Evolutionary conservation across 2,888 invertebrate genomes (phyloP), one percentile per base, ranked within the genome.

Genomic region (Bombyx huttoni): DNA sequence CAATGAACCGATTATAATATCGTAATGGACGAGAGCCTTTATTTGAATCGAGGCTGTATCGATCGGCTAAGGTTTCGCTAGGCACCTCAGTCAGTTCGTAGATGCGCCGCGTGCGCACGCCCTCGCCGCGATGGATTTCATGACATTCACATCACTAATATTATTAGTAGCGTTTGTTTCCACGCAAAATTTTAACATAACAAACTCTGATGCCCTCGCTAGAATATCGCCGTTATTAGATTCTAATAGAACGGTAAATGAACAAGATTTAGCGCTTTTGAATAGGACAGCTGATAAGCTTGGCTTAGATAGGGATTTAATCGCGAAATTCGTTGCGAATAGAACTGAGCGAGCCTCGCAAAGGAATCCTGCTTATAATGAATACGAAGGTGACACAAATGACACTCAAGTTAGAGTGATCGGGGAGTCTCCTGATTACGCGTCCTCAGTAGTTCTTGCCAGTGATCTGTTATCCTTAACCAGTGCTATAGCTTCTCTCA

Each of bases 401-500:
- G 63, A 60, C n/a, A 67, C 65, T 6, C 67, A 73, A 47, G 56
- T 81, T 0, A 74, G 72, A 47, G 64, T 78, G 2, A 67, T 87
- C 12, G 81, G 80, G 35, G 86, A 87, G 53, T 87, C 87, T 0
- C 88, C 88, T 0, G 88, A 82, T 65, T 89, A 88, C 52, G 89
- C 86, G 0, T 87, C 87, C 1, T 89, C 89, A 0, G 82, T 85
- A 33, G 86, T 87, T 33, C 63, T 89, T 47, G 89, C 85, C 0
- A 87, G 89, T 63, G 89, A 89, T 62, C 69, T 90, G 46, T 65
- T 89, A 34, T 82, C 89, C 0, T 67, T 91, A 10, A 79, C 82
- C 3, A 81, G 84, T 62, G 89, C 89, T 33, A 75, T 90, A 46
- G 78, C 83, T 9, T 81, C 80, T 54, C 80, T 90, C 46, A 71